Base-by-base conservation (phyloP, 2,888 invertebrate genomes). In the Brassicogethes aeneus region DNA sequence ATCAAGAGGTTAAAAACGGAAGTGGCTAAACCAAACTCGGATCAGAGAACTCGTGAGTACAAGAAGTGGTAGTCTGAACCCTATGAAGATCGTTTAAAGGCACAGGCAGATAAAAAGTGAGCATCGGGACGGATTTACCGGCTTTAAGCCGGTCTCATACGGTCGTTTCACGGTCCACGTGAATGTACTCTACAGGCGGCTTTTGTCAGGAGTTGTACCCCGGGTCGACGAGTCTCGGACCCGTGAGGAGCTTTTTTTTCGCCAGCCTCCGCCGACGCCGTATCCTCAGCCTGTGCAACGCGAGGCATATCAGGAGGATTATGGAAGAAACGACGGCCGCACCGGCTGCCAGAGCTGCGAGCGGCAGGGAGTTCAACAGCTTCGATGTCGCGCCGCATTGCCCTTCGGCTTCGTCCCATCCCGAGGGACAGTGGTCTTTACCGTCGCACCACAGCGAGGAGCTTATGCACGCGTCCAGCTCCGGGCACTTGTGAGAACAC, bases 91-190 rank as follows among this genome's bases (percentile, higher is more conserved):
- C 61, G 59, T 60, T 64, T 60, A 64, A 67, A 67, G 67, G 67
- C 67, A 67, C 67, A 65, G 64, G 62, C 60, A 65, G 64, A 64
- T 55, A 57, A 54, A 50, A 58, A 60, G 61, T 65, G 65, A 66
- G 65, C 66, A 61, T 57, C 56, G 63, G 65, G 65, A 64, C 65
- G 64, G 64, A 65, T 55, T 58, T 52, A 54, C 60, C 60, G 58
- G 57, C 47, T 43, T 45, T 58, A 56, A 57, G 57, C 55, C 54
- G 58, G 56, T 59, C 74, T 84, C 82, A 87, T 77, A 91, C 90
- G 61, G 90, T 90, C 67, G 90, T 90, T 74, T 90, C 90, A 69
- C 89, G 83, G 74, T 91, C 90, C 74, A 90, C 86, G 72, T 89
- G 88, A 66, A 90, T 90, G 71, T 85, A 90, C 70, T 90, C 90